Evolutionary conservation across 2,113 vertebrate species (phyloP).

Genomic region (Myrmophylax atrothorax): DNA sequence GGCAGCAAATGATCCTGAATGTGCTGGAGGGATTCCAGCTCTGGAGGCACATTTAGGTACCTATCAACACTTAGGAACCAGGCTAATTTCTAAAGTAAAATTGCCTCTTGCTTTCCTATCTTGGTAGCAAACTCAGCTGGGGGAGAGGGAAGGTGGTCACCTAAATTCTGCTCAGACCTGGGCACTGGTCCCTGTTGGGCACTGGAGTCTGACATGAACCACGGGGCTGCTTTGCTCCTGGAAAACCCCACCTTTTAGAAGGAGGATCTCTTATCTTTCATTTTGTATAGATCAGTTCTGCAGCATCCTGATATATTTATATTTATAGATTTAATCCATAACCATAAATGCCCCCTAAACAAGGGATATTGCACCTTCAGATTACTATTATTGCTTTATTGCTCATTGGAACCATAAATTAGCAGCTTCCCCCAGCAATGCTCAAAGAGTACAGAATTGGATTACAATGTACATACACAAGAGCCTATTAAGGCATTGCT

Average conservation of each 20-base stretch:
- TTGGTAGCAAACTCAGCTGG: not conserved
- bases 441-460: slow-evolving; percentile 58
- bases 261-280: slow-evolving; percentile 67
- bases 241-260: slow-evolving; percentile 16
- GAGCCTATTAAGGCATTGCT: slow-evolving; percentile 70
- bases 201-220: not conserved
- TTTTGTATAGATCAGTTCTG: slow-evolving; percentile 54
- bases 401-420: slow-evolving; percentile 75
- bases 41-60: not conserved
- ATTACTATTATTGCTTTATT: slow-evolving; percentile 80
- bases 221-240: slow-evolving; percentile 24
- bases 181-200: not conserved
- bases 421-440: slow-evolving; percentile 66
- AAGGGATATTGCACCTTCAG: slow-evolving; percentile 75
- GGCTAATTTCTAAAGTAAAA: not conserved
- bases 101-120: not conserved
- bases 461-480: slow-evolving; percentile 66
- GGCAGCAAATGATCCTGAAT: accelerated
- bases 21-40: not conserved
- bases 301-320: slow-evolving; percentile 73
- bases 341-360: slow-evolving; percentile 79
- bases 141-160: not conserved
- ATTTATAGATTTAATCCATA: slow-evolving; percentile 81
- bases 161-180: not conserved
- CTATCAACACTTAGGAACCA: not conserved